phyloP scores from a whole-genome alignment of 2,888 invertebrate species.

The Hemistola chrysoprasaria region DNA sequence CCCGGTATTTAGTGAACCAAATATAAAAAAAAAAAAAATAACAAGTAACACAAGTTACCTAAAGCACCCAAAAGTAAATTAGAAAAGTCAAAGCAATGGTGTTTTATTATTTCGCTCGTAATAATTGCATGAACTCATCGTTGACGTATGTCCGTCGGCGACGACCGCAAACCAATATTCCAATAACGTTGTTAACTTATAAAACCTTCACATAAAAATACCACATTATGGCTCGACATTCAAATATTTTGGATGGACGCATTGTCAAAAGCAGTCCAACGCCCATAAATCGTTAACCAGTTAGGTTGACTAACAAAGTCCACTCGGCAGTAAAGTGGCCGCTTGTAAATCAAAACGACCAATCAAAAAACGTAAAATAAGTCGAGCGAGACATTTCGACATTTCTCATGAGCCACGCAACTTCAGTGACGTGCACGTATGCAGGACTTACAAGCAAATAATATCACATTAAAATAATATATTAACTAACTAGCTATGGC shows the following conservation, averaged over 20 bases:
- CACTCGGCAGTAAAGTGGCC: constrained; percentile 71
- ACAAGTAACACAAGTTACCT: too few species aligned
- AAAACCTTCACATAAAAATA: constrained; percentile 41
- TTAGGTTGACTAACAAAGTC: constrained; percentile 76
- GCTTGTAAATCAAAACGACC: constrained; percentile 78
- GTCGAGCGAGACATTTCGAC: constrained; percentile 51
- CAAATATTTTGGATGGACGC: constrained; percentile 69
- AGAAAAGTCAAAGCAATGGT: too few species aligned
- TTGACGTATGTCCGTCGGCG: constrained; percentile 20
- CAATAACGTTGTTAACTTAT: constrained; percentile 46
- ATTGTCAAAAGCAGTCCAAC: constrained; percentile 58
- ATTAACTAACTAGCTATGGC: too few species aligned
- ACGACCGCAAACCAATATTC: constrained; percentile 45
- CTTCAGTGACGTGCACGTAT: constrained; percentile 46
- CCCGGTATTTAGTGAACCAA: too few species aligned
- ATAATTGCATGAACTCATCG: constrained; percentile 20
- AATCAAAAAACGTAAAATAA: constrained; percentile 69
- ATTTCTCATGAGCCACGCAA: constrained; percentile 54
- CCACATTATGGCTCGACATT: constrained; percentile 62
- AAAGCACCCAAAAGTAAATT: too few species aligned
- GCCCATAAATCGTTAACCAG: constrained; percentile 73
- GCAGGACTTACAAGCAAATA: neutral
- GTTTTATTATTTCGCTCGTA: neutral
- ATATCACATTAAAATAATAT: too few species aligned
- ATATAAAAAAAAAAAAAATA: too few species aligned